Conservation (phyloP, 2,113 vertebrate species). For the Neolamprologus brichardi region DNA sequence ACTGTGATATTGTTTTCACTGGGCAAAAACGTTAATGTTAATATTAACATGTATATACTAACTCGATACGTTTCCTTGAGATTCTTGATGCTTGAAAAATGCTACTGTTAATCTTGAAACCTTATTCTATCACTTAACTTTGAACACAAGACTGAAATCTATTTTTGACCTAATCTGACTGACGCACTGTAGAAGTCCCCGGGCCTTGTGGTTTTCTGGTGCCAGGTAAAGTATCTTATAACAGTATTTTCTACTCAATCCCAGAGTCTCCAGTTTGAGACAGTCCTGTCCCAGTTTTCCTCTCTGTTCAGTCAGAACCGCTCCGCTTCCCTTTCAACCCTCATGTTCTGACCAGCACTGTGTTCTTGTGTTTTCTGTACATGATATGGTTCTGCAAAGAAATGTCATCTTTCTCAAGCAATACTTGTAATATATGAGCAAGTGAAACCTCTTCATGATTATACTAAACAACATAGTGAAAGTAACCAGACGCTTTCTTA, state of each 20-base stretch:
- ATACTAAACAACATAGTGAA: not conserved
- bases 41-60: not conserved
- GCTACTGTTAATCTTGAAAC: not conserved
- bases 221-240: slow-evolving; percentile 84
- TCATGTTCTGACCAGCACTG: slow-evolving; percentile 11
- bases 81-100: slow-evolving; percentile 3
- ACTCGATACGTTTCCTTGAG: not conserved
- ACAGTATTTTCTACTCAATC: slow-evolving; percentile 52
- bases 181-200: slow-evolving; percentile 79
- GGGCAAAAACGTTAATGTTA: not conserved
- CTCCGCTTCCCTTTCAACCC: slow-evolving; percentile 20
- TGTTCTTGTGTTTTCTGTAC: not conserved
- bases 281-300: slow-evolving; percentile 25
- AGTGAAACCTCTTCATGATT: not conserved
- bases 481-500: not conserved
- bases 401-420: not conserved
- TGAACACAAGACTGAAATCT: slow-evolving; percentile 53
- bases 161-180: slow-evolving; percentile 71
- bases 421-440: not conserved
- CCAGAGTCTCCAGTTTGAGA: not conserved
- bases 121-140: slow-evolving; percentile 5
- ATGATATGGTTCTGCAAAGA: slow-evolving; percentile 24
- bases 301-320: slow-evolving; percentile 3
- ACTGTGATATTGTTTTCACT: not conserved
- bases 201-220: slow-evolving; percentile 91